Evolutionary conservation across 2,888 invertebrate genomes (phyloP).

Genomic region (Busseola fusca): DNA sequence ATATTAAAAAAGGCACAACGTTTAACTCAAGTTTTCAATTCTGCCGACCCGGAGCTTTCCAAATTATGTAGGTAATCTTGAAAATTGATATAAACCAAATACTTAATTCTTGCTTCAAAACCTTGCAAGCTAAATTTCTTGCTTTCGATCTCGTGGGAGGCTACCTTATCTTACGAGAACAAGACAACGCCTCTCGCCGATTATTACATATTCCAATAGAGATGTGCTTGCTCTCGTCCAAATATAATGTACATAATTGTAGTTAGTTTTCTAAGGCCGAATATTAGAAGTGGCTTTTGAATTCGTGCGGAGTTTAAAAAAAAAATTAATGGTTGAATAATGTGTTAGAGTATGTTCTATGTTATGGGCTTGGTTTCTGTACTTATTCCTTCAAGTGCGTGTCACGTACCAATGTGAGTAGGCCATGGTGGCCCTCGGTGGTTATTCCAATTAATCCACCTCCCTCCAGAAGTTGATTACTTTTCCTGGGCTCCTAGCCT

Average conservation of each 20-base stretch:
- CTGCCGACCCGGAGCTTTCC: too few species aligned
- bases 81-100: not conserved
- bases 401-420: too few species aligned
- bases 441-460: too few species aligned
- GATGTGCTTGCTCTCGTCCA: conserved; percentile 32
- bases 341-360: not conserved
- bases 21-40: too few species aligned
- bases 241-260: conserved; percentile 19
- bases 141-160: conserved; percentile 21
- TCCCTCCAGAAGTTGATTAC: too few species aligned
- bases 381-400: too few species aligned
- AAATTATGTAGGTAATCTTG: too few species aligned
- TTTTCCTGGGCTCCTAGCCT: too few species aligned
- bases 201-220: conserved; percentile 45
- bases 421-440: too few species aligned
- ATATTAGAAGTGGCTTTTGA: not conserved
- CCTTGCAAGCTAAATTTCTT: conserved; percentile 13
- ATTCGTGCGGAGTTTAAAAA: not conserved
- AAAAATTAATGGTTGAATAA: too few species aligned
- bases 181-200: conserved; percentile 34
- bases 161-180: conserved; percentile 24
- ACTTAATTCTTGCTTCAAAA: not conserved
- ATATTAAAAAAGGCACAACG: too few species aligned
- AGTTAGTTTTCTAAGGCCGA: conserved; percentile 11
- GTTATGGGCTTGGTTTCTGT: too few species aligned